Conservation (phyloP, 92 coral and sea anemone species). For the Heteractis magnifica region DNA sequence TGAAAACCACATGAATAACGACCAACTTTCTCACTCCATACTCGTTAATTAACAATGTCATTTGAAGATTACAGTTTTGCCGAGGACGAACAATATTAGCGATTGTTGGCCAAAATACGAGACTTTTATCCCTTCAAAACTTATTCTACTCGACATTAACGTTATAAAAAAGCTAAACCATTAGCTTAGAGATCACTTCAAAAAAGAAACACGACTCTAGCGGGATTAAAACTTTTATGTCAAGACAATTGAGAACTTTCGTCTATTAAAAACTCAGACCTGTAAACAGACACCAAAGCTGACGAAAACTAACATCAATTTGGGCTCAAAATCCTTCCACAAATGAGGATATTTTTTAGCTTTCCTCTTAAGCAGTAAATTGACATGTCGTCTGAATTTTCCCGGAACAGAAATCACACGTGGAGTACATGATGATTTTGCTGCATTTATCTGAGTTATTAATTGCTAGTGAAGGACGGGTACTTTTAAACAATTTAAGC, state of each 20-base stretch:
- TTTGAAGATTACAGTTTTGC: not conserved
- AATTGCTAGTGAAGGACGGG: not conserved
- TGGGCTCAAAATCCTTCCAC: not conserved
- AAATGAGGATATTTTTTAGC: not conserved
- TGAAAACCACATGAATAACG: too few species aligned
- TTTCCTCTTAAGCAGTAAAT: not conserved
- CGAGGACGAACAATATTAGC: not conserved
- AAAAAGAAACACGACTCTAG: not conserved
- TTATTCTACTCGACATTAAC: not conserved
- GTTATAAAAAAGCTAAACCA: not conserved
- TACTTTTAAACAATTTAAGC: not conserved
- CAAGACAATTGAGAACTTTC: not conserved
- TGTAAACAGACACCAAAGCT: not conserved
- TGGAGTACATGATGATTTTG: not conserved
- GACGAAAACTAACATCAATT: not conserved
- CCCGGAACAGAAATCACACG: not conserved
- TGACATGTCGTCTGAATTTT: not conserved
- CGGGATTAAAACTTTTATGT: not conserved
- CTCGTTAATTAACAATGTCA: not conserved
- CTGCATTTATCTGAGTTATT: not conserved
- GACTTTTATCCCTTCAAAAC: not conserved
- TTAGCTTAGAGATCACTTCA: not conserved
- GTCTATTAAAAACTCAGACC: not conserved
- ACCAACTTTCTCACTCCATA: too few species aligned
- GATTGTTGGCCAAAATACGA: not conserved